Base-by-base conservation (phyloP, 2,888 invertebrate species). In the Euzetes globulus region DNA sequence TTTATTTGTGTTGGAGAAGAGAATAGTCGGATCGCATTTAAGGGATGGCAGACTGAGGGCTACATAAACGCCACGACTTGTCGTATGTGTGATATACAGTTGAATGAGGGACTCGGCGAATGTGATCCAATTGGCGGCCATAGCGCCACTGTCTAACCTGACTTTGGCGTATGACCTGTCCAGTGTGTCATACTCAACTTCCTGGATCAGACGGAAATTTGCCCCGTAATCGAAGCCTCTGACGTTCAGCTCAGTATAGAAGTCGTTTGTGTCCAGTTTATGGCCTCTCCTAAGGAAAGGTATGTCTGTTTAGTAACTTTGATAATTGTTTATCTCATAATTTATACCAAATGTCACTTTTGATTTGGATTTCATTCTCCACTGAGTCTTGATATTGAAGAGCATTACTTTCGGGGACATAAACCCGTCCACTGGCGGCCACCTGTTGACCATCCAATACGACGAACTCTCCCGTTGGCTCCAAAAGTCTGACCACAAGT, bases 211-310 rank as follows among this genome's bases (percentile, higher is more conserved):
- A 79, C 88, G 87, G 86, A 94, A 94, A 17, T 88, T 82, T 29
- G 91, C 92, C 29, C 85, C 84, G 81, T 94, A 94, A 82, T 92
- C 90, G 83, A 94, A 94, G 0, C 94, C 94, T 78, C 93, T 87
- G 55, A 94, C 85, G 73, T 89, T 86, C 75, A 94, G 85, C 83
- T 93, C 93, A 82, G 93, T 93, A 85, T 94, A 94, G 19, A 92
- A 85, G 81, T 94, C 93, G 71, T 79, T 77, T 6, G 78, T 77
- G 19, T 77, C 78, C 52, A 74, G 37, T n/a, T 72, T 72, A 37
- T 72, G 73, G 25, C 73, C 73, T 33, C 17, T 33, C 58, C 73
- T 72, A 45, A 27, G 47, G 41, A 41, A 41, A 5, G 41, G 41
- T 41, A 41, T 5, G 7, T 41, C 41, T 9, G 11, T 41, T 41